Conservation (phyloP, 2,113 vertebrate genomes). For the Cyrtonyx montezumae region DNA sequence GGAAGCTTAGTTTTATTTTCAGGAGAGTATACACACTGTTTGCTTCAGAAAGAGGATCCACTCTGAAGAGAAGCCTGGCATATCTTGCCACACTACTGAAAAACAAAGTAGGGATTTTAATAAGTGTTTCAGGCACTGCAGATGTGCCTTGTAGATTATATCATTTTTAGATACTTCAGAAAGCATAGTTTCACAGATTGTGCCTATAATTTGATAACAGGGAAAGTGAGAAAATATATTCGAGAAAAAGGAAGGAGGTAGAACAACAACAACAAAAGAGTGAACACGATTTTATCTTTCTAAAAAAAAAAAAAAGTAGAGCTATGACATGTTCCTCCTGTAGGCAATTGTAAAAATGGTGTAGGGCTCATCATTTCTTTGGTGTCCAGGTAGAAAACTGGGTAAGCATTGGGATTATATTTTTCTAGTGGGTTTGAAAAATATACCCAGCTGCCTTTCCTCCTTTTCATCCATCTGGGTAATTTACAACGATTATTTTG, state of each 20-base stretch:
- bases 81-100: neutral
- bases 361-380: neutral
- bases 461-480: neutral
- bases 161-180: neutral
- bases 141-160: neutral
- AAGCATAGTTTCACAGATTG: neutral
- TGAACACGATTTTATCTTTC: neutral
- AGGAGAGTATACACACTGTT: neutral
- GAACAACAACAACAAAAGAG: neutral
- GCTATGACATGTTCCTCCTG: neutral
- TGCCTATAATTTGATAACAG: neutral
- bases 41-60: neutral
- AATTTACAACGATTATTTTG: neutral
- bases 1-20: neutral
- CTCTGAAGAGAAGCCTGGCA: neutral
- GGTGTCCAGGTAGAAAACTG: neutral
- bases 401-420: neutral
- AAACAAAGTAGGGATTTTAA: constrained; percentile 4
- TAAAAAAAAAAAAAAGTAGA: neutral
- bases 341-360: neutral
- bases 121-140: neutral
- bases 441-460: neutral
- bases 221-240: neutral
- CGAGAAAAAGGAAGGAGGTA: neutral
- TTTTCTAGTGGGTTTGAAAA: neutral